Evolutionary conservation across 2,888 invertebrate genomes (phyloP).

Genomic region (Fragum sueziense): DNA sequence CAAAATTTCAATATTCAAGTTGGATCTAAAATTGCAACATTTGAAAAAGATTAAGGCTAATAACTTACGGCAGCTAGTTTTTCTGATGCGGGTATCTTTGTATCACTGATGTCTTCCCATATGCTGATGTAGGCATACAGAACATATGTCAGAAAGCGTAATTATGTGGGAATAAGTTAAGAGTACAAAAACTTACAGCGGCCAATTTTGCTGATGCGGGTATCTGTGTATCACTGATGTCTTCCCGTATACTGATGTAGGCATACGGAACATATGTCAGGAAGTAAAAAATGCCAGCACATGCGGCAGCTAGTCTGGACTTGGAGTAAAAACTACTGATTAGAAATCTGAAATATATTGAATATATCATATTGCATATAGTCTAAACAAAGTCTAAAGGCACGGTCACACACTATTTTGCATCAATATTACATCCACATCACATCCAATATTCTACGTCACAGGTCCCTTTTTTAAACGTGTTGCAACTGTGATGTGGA

Average conservation of each 20-base stretch:
- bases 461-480: too few relatives aligned
- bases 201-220: slow-evolving; percentile 76
- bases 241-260: slow-evolving; percentile 81
- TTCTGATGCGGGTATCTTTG: slow-evolving; percentile 74
- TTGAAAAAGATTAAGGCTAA: background rate
- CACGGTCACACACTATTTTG: too few relatives aligned
- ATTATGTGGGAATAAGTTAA: background rate
- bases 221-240: slow-evolving; percentile 77
- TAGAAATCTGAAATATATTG: slow-evolving; percentile 75
- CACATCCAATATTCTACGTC: too few relatives aligned
- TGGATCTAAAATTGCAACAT: too few relatives aligned
- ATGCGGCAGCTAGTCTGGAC: slow-evolving; percentile 81
- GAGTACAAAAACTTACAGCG: slow-evolving; percentile 69
- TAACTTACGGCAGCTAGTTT: slow-evolving; percentile 78
- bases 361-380: too few relatives aligned
- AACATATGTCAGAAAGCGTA: slow-evolving; percentile 81
- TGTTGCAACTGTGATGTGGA: too few relatives aligned
- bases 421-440: too few relatives aligned
- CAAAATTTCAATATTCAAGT: too few relatives aligned
- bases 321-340: slow-evolving; percentile 80
- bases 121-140: slow-evolving; percentile 82
- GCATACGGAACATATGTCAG: slow-evolving; percentile 82
- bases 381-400: too few relatives aligned
- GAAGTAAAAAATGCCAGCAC: slow-evolving; percentile 82
- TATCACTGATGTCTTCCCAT: slow-evolving; percentile 80